phyloP scores from a whole-genome alignment of 2,888 invertebrate genomes.

The Cryptocheilus praepositus region DNA sequence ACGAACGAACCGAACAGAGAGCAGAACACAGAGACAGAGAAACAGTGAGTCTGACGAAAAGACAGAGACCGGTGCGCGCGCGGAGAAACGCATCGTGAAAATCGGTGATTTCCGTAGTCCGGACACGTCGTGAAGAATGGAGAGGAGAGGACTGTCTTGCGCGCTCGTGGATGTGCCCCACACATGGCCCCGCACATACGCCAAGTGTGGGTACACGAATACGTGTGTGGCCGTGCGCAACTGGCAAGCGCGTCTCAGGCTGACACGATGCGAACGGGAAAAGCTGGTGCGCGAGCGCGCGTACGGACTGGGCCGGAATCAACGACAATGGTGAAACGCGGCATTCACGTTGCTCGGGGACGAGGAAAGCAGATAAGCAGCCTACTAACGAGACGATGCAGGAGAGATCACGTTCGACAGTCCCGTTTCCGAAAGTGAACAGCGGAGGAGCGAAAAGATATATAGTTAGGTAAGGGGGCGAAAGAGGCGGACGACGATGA shows the following conservation, averaged over 20 bases:
- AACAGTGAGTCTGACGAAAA: too few relatives aligned
- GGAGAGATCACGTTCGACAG: conserved; percentile 44
- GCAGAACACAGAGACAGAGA: neutral
- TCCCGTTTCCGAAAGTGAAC: conserved; percentile 18
- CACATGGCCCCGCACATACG: too few relatives aligned
- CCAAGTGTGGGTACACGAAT: too few relatives aligned
- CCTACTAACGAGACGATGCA: conserved; percentile 53
- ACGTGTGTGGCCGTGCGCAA: too few relatives aligned
- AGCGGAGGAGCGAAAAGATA: conserved; percentile 28
- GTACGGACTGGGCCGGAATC: conserved; percentile 50
- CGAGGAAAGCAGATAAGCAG: conserved; percentile 54
- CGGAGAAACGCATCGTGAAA: conserved; percentile 28
- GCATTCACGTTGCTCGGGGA: conserved; percentile 42
- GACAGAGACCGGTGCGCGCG: neutral
- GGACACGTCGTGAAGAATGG: conserved; percentile 55
- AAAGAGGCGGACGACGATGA: conserved; percentile 16
- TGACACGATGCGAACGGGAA: conserved; percentile 7
- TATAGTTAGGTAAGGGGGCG: conserved; percentile 14
- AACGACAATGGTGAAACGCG: conserved; percentile 48
- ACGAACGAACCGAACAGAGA: neutral
- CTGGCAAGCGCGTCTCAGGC: neutral
- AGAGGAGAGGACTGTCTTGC: conserved; percentile 41
- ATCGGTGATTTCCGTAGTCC: conserved; percentile 53
- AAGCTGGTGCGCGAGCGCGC: conserved; percentile 21
- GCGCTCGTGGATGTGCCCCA: conserved; percentile 1